A percentile compares a stretch with the other conserved stretches of the same genome.
phyloP scores from a whole-genome alignment of 2,113 vertebrate genomes.

The Taxidea taxus region DNA sequence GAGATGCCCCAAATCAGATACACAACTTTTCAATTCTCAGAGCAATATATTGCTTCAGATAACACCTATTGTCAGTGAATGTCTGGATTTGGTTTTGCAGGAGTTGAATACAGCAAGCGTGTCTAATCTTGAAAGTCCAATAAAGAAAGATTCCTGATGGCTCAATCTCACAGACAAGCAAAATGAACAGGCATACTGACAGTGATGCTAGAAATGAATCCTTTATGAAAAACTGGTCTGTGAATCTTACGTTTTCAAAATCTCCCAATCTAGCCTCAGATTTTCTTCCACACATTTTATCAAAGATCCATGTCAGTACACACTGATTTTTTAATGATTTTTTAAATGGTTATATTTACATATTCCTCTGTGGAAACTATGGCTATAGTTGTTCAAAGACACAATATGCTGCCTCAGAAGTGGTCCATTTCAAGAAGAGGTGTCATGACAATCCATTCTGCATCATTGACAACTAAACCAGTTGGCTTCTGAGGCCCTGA shows the following conservation, averaged over 20 bases:
- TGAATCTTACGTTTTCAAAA: background rate
- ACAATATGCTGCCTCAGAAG: background rate
- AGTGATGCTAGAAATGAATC: background rate
- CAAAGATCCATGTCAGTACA: background rate
- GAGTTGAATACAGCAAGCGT: background rate
- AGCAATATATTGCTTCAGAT: background rate
- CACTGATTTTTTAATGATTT: background rate
- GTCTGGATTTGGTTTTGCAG: conserved; percentile 12
- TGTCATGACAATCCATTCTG: background rate
- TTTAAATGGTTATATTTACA: background rate
- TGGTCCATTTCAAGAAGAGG: background rate
- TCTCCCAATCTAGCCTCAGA: background rate
- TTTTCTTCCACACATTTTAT: background rate
- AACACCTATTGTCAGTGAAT: background rate
- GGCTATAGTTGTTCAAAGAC: background rate
- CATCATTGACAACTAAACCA: background rate
- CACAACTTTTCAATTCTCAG: conserved; percentile 36
- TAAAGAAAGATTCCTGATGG: background rate
- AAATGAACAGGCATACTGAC: background rate
- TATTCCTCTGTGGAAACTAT: background rate
- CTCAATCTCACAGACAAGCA: background rate
- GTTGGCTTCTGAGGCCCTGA: background rate
- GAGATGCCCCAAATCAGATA: conserved; percentile 38
- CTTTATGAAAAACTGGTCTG: background rate
- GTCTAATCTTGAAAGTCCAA: background rate